Base-by-base conservation (phyloP, 2,797 vertebrate species). In the Gymnoscopelus microlampas region DNA sequence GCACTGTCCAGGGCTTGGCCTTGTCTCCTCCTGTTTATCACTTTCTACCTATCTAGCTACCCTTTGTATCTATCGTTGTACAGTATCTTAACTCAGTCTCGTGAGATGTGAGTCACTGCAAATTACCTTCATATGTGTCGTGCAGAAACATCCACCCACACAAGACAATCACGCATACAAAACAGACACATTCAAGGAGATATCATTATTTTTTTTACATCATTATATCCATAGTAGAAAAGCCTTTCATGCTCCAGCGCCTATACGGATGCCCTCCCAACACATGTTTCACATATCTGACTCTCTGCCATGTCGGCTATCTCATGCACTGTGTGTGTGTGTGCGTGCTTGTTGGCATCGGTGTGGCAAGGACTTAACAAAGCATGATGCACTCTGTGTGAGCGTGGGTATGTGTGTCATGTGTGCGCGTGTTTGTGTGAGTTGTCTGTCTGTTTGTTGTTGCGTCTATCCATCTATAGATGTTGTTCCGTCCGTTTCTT, bases 171-270 rank as follows among this genome's bases (percentile, higher is more conserved):
- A 56, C 24, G 63, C 64, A 66, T 48, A 58, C 59, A 26, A 49
- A 9, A 15, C 54, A 32, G 60, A 55, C 53, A 61, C 65, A 0
- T 55, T 14, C 65, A 76, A 14, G 61, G 50, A 70, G 67, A 73
- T 71, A 61, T 23, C 48, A 63, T 76, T 60, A 82, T 39, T 5
- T 44, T 53, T 48, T 82, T 81, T 80, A 81, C 78, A 88, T 93
- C 85, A 82, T 93, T 92, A 92, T 88, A 85, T 86, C 72, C 51
- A 60, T 87, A 78, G 75, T 44, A 44, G 77, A 57, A 74, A 68
- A 81, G 55, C 32, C 47, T 60, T 85, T 91, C 88, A 93, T 78
- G 91, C 89, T 89, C 78, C 81, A 88, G 88, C 86, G 91, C 90
- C 81, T 88, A 61, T 23, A 44, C 39, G 6, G 59, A 59, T 59